A percentile compares a stretch with the other conserved stretches of the same genome.
These are phyloP conservation scores for Turritopsis rubra DNA, from an alignment of 30 jellyfish, hydroid and myxozoan species.

Conservation along the genomic window DNA sequence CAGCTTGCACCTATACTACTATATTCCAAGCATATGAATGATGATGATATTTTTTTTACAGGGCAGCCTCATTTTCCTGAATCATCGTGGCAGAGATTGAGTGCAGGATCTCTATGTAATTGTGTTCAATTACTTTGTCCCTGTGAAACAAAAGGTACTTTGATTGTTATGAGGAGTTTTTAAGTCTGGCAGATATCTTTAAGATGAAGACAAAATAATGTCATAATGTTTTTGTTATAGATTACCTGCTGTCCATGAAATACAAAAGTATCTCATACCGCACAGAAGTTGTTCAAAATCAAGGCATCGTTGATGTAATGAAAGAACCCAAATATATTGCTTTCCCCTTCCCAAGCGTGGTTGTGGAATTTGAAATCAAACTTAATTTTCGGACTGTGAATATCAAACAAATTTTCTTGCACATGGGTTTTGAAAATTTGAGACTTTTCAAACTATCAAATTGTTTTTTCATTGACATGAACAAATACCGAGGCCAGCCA, in stretches of 20 bases:
- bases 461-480: not conserved
- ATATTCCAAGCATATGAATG: too few relatives aligned
- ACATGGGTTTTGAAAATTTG: not conserved
- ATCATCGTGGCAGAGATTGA: not conserved
- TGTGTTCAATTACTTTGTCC: not conserved
- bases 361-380: not conserved
- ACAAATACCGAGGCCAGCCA: not conserved
- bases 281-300: not conserved
- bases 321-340: not conserved
- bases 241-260: not conserved
- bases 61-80: not conserved
- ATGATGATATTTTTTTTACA: not conserved
- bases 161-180: too few relatives aligned
- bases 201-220: too few relatives aligned
- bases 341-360: not conserved
- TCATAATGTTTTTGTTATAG: not conserved
- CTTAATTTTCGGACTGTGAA: not conserved
- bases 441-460: not conserved
- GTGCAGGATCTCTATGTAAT: not conserved
- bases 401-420: not conserved
- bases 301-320: not conserved
- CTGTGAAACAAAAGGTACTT: not conserved
- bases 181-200: too few relatives aligned
- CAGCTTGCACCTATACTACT: too few relatives aligned
- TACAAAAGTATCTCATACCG: not conserved